phyloP scores from a whole-genome alignment of 2,113 vertebrate species.

The Gallinago jamesoni region DNA sequence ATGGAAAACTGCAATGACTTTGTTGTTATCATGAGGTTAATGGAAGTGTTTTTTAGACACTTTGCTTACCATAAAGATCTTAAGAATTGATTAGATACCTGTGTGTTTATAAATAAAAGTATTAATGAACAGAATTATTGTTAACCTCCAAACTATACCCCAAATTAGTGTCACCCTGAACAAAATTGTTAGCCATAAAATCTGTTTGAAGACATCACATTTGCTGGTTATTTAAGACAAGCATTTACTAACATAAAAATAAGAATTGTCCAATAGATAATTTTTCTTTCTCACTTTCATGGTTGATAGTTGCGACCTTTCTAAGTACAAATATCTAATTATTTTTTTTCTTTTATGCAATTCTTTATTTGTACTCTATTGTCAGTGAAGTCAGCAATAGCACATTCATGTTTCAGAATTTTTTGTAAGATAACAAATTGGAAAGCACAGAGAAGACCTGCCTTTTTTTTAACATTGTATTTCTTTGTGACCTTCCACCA shows the following conservation, averaged over 20 bases:
- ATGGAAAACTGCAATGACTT: background rate
- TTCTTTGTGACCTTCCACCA: background rate
- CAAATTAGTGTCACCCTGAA: background rate
- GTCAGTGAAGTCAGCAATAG: background rate
- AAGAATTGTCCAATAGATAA: background rate
- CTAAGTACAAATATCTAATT: background rate
- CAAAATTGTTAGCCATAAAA: background rate
- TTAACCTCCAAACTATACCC: background rate
- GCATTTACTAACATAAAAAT: background rate
- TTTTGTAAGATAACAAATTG: background rate
- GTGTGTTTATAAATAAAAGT: background rate
- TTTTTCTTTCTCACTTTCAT: background rate
- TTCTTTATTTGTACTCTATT: background rate
- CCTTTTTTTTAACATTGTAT: background rate
- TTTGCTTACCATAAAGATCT: background rate
- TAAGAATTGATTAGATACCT: background rate
- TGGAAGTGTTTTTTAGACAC: background rate
- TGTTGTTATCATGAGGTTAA: background rate
- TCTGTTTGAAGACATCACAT: background rate
- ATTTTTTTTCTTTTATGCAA: background rate
- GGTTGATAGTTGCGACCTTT: background rate
- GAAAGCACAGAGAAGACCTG: background rate
- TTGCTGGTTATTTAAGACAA: background rate
- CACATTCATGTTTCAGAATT: background rate
- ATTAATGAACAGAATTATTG: background rate